Percentiles rank a stretch among this genome's conserved stretches.
Evolutionary conservation across 1,140 invertebrate species (phyloP).

Genomic region (Drosophila sp.): DNA sequence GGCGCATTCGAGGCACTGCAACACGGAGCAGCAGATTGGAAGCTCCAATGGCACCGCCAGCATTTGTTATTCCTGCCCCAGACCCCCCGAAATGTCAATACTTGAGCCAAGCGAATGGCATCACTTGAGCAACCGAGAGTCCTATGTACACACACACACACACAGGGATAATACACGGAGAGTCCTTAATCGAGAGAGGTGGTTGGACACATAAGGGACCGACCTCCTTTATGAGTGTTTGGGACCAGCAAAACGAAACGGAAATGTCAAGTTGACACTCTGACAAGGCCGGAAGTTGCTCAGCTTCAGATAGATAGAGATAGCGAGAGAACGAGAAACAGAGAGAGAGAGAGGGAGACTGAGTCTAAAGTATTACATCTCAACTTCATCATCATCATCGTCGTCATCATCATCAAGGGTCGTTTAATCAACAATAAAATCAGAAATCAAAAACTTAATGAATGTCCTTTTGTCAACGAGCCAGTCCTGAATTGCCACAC

Average conservation of each 20-base stretch:
- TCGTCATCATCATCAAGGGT: slow-evolving; percentile 27
- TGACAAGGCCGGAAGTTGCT: slow-evolving; percentile 70
- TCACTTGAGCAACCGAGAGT: slow-evolving; percentile 62
- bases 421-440: slow-evolving; percentile 83
- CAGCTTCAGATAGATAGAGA: slow-evolving; percentile 62
- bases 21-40: slow-evolving; percentile 24
- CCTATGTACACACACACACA: slow-evolving; percentile 43
- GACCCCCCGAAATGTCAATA: slow-evolving; percentile 49
- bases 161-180: slow-evolving; percentile 63
- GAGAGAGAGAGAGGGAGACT: slow-evolving; percentile 28
- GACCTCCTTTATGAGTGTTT: slow-evolving; percentile 2
- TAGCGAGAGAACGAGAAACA: too few species aligned
- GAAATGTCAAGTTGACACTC: slow-evolving; percentile 82
- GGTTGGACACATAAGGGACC: slow-evolving; percentile 12
- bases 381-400: slow-evolving; percentile 3
- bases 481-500: slow-evolving; percentile 14
- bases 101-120: slow-evolving; percentile 78
- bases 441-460: slow-evolving; percentile 83
- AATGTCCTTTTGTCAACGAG: slow-evolving; percentile 81
- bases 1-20: slow-evolving; percentile 51
- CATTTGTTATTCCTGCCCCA: slow-evolving; percentile 28
- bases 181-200: slow-evolving; percentile 15
- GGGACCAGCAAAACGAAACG: slow-evolving; percentile 46
- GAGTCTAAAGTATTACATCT: slow-evolving; percentile 9
- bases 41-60: slow-evolving; percentile 76